Evolutionary conservation across 2,888 invertebrate genomes (phyloP).

Genomic region (Cremastinae sp.): DNA sequence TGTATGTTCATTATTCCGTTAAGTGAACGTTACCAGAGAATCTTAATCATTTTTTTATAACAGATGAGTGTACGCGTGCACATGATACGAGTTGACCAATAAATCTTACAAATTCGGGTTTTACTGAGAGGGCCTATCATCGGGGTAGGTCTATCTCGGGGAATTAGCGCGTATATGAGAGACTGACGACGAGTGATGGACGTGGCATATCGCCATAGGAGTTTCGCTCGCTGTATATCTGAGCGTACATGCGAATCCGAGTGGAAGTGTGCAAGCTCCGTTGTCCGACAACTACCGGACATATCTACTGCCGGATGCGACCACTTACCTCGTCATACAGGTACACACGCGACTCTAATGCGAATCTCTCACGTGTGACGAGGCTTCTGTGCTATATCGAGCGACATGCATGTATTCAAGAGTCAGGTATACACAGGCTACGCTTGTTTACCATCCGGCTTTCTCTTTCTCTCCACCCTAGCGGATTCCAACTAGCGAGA

Average conservation of each 20-base stretch:
- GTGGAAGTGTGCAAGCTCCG: conserved; percentile 47
- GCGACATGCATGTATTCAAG: background rate
- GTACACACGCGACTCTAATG: conserved; percentile 48
- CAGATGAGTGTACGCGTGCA: background rate
- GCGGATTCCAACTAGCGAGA: conserved; percentile 39
- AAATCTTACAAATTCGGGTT: conserved; percentile 34
- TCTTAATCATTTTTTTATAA: background rate
- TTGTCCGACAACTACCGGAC: conserved; percentile 61
- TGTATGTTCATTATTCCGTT: too few relatives aligned
- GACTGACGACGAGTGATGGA: conserved; percentile 58
- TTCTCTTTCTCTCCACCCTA: background rate
- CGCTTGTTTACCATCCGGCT: background rate
- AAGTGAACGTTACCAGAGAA: background rate
- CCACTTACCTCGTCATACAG: conserved; percentile 61
- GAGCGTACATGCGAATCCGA: too few relatives aligned
- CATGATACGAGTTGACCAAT: conserved; percentile 12
- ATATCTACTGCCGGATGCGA: conserved; percentile 63
- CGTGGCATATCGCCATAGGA: conserved; percentile 31
- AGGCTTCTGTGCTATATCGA: background rate
- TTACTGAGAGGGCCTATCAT: conserved; percentile 35
- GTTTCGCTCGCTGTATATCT: conserved; percentile 29
- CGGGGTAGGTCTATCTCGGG: conserved; percentile 51
- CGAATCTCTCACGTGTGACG: conserved; percentile 34
- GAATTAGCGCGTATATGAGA: conserved; percentile 49
- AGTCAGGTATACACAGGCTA: background rate